Base-by-base conservation (phyloP, 2,797 vertebrate species). In the Epinephelus malabaricus region DNA sequence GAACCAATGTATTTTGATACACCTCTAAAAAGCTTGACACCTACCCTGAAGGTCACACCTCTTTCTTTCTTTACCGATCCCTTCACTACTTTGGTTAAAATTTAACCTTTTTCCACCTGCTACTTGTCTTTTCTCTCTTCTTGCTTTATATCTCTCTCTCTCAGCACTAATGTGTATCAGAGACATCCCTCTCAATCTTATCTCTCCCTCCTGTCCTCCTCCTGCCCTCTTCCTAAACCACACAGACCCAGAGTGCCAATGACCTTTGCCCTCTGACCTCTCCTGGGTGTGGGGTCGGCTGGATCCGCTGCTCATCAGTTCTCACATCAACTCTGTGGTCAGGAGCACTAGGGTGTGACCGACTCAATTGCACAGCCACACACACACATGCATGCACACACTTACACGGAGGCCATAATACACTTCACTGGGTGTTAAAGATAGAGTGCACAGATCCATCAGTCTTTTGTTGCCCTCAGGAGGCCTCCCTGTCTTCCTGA, bases 261-360 rank as follows among this genome's bases (percentile, higher is more conserved):
- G 85, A 90, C 76, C 87, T 86, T 80, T 92, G 76, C 60, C 78
- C 83, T 76, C 18, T 86, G 78, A 81, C 88, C 85, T 79, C 67
- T 85, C 58, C 53, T 60, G 70, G 71, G 77, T 70, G 38, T 76
- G 76, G 84, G 47, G 69, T 89, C 43, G 27, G 71, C 82, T 53
- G 51, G 76, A 87, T 81, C 84, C 82, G 72, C 77, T 56, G 18
- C 73, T 87, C 89, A 86, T 91, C 84, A 84, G 62, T 72, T 73
- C 71, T 78, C 71, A 21, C 65, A 86, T 80, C 75, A 81, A 23
- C 65, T 73, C 58, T 18, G 70, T 40, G 71, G 65, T 68, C 63
- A 66, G 71, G 63, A 79, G 74, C 71, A 59, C 43, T 40, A 59
- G 64, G 65, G 67, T 78, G 79, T 87, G 73, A 85, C 77, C 8